Percentiles rank a stretch among this genome's conserved stretches.
Evolutionary conservation across 2,888 invertebrate species (phyloP).

Genomic region (Geophilus truncorum): DNA sequence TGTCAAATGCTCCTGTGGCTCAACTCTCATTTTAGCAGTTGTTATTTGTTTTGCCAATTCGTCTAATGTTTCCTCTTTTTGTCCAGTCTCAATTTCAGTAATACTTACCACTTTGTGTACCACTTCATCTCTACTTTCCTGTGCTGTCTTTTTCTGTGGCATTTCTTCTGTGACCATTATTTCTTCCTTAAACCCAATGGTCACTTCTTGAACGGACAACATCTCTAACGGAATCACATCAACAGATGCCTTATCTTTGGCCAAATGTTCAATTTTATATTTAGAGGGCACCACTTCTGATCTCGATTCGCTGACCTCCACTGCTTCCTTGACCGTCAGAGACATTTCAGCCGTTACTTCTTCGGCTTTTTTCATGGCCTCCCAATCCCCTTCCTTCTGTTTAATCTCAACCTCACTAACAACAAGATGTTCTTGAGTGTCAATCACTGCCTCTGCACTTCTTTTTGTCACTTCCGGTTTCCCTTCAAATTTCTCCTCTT

Average conservation of each 20-base stretch:
- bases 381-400: slow-evolving; percentile 13
- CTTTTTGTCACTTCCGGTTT: background rate
- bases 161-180: background rate
- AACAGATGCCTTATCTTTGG: background rate
- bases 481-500: slow-evolving; percentile 29
- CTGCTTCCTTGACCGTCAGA: background rate
- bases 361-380: background rate
- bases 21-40: slow-evolving; percentile 23
- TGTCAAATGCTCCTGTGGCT: slow-evolving; percentile 23
- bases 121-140: slow-evolving; percentile 25
- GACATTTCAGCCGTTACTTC: background rate
- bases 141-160: slow-evolving; percentile 6
- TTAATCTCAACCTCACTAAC: background rate
- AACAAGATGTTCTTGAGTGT: background rate
- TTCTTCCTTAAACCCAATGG: slow-evolving; percentile 2
- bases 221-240: background rate
- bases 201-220: background rate
- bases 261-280: background rate
- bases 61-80: slow-evolving; percentile 37
- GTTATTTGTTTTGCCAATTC: background rate
- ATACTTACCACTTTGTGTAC: slow-evolving; percentile 36
- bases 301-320: background rate
- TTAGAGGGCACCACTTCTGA: background rate
- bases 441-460: background rate
- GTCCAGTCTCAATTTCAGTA: slow-evolving; percentile 36